Evolutionary conservation across 2,888 invertebrate genomes (phyloP), one percentile per base, ranked within the genome.

Genomic region (Neoaliturus tenellus): DNA sequence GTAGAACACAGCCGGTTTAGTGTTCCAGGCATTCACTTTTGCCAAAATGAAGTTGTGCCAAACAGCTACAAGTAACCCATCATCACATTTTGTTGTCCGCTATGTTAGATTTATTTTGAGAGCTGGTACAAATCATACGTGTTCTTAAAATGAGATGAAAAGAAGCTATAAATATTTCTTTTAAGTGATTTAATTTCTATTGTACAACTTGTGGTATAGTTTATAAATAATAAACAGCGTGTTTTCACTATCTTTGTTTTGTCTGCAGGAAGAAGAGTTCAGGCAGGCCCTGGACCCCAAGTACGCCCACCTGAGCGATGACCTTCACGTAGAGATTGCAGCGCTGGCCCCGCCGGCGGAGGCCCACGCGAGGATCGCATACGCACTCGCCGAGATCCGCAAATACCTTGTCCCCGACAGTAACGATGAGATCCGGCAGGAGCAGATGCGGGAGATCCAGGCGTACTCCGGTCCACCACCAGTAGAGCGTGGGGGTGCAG

Each of bases 401-500:
- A 93, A 96, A 89, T 96, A 96, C 91, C 91, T 96, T 88, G 96
- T 96, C 86, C 96, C 96, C 90, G 96, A 96, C 90, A 93, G 94
- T 92, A 97, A 97, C 90, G 97, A 97, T 89, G 97, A 97, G 89
- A 97, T 97, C 88, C 92, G 97, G 88, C 96, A 97, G 90, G 96
- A 97, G 89, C 97, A 97, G 91, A 96, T 97, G 95, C 94, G 96
- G 93, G 97, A 97, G 91, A 95, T 97, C 95, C 96, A 96, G 58
- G 82, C 81, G 39, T 82, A 73, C 69, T 82, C 82, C 10, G 84
- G 81, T 10, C 75, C 81, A 10, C 81, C 84, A 5, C 83, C 83
- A 12, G 44, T 80, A 39, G 78, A 75, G 44, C 28, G 75, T 8
- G 75, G 58, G 0, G 71, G 81, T 33, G 58, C 55, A 20, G 28